These are phyloP conservation scores for Heliconius melpomene DNA, from an alignment of 1,140 invertebrate species.

Conservation along the genomic window DNA sequence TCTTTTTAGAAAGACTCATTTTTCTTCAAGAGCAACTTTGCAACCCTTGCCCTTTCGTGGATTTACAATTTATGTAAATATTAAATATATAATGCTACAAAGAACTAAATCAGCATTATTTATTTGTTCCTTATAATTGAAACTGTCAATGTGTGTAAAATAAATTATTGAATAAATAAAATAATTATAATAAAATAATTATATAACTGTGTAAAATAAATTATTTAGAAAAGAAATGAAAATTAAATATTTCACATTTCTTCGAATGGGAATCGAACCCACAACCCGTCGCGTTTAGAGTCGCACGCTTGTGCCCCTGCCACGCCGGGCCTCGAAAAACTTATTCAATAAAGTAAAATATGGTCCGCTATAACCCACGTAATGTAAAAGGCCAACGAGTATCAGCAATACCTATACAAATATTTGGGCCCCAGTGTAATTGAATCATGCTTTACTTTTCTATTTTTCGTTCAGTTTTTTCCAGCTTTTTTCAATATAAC, in stretches of 20 bases:
- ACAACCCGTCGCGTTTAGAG: too few relatives aligned
- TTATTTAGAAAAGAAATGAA: too few relatives aligned
- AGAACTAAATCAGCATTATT: too few relatives aligned
- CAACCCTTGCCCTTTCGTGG: background rate
- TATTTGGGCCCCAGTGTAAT: constrained; percentile 3
- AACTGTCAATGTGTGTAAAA: too few relatives aligned
- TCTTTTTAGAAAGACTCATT: background rate
- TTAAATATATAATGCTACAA: background rate
- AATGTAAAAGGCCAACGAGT: background rate
- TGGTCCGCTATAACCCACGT: background rate
- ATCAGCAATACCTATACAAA: constrained; percentile 11
- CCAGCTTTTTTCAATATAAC: background rate
- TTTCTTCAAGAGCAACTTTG: background rate
- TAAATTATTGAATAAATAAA: too few relatives aligned
- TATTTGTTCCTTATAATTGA: too few relatives aligned
- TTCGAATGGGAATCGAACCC: too few relatives aligned
- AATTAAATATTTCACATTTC: too few relatives aligned
- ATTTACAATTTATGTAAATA: background rate
- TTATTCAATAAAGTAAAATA: constrained; percentile 1
- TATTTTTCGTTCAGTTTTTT: background rate
- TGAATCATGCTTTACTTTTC: background rate
- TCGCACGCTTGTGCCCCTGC: too few relatives aligned
- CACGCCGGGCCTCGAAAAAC: background rate
- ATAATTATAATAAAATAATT: too few relatives aligned
- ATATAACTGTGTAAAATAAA: too few relatives aligned